These are phyloP conservation scores for Nesogale talazaci DNA, from an alignment of 2,113 vertebrate genomes.

Conservation along the genomic window DNA sequence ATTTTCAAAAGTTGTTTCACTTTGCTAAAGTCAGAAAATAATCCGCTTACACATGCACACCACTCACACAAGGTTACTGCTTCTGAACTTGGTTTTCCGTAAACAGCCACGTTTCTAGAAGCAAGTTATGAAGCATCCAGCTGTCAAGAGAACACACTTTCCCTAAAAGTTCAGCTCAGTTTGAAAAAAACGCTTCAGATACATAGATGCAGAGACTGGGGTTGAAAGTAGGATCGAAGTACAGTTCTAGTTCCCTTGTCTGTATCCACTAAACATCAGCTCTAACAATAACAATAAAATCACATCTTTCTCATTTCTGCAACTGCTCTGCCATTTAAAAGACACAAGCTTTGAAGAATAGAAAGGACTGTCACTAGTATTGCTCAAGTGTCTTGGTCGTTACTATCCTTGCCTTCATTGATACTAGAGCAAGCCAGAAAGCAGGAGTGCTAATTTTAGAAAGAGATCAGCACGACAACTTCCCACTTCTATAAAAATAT, in stretches of 20 bases:
- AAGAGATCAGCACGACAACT: background rate
- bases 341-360: background rate
- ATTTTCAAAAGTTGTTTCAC: slow-evolving; percentile 62
- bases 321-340: slow-evolving; percentile 1
- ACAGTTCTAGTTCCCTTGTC: background rate
- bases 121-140: slow-evolving; percentile 38
- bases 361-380: background rate
- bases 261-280: background rate
- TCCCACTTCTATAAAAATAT: background rate
- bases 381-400: background rate
- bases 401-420: background rate
- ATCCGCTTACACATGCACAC: slow-evolving; percentile 42
- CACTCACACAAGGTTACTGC: background rate
- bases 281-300: background rate
- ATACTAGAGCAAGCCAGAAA: background rate
- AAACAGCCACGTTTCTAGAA: slow-evolving; percentile 42
- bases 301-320: background rate
- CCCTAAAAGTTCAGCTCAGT: slow-evolving; percentile 9
- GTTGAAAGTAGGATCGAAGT: background rate
- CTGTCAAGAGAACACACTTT: slow-evolving; percentile 43
- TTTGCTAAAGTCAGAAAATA: slow-evolving; percentile 66
- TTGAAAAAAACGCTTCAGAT: background rate
- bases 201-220: too few species aligned
- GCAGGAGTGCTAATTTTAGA: background rate
- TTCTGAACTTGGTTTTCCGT: slow-evolving; percentile 10